phyloP scores from a whole-genome alignment of 2,113 vertebrate species.

The Phocoena phocoena region DNA sequence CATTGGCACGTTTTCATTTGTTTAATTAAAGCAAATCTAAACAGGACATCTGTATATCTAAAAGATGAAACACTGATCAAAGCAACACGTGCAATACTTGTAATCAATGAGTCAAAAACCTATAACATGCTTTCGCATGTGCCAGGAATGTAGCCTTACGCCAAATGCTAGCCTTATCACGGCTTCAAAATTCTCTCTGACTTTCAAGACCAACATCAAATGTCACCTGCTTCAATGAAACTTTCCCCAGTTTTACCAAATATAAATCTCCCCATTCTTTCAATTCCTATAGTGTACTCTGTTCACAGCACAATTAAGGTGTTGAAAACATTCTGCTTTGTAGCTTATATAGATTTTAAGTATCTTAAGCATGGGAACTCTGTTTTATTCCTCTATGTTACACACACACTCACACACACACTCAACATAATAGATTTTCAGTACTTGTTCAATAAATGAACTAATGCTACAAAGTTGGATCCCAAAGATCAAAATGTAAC shows the following conservation, averaged over 20 bases:
- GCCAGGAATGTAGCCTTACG: not conserved
- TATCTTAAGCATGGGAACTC: not conserved
- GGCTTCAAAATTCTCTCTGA: not conserved
- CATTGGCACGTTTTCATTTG: not conserved
- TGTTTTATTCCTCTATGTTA: not conserved
- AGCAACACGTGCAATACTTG: not conserved
- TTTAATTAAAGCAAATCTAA: not conserved
- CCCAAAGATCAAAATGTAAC: not conserved
- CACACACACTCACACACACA: not conserved
- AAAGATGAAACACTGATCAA: not conserved
- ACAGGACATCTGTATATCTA: not conserved
- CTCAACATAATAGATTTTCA: slow-evolving; percentile 2
- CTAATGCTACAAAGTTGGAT: not conserved
- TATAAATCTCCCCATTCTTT: not conserved
- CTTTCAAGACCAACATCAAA: not conserved
- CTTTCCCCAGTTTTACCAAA: not conserved
- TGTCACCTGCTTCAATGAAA: not conserved
- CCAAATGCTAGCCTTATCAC: not conserved
- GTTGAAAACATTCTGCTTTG: slow-evolving; percentile 1
- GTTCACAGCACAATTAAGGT: not conserved
- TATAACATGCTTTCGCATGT: not conserved
- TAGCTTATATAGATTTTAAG: slow-evolving; percentile 14
- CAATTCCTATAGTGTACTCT: not conserved
- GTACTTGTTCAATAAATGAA: slow-evolving; percentile 30
- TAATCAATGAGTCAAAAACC: not conserved